These are phyloP conservation scores for Aphis craccivora DNA, from an alignment of 1,140 invertebrate genomes.

Conservation along the genomic window DNA sequence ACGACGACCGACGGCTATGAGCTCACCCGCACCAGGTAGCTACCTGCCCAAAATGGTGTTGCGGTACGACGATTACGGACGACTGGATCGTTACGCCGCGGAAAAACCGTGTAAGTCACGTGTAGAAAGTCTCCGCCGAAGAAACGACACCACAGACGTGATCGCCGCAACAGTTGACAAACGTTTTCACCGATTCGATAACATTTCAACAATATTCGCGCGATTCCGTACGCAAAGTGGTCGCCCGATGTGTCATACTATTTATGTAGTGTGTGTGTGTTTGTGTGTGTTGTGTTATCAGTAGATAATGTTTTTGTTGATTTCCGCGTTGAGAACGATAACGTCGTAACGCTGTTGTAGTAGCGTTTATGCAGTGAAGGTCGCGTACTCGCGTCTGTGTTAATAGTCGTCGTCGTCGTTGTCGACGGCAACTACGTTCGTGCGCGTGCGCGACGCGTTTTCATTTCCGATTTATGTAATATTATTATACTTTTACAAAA, in stretches of 20 bases:
- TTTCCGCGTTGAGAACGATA: conserved; percentile 21
- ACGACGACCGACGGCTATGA: not conserved
- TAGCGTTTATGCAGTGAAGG: not conserved
- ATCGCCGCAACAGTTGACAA: too few species aligned
- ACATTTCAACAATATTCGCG: not conserved
- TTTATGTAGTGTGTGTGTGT: not conserved
- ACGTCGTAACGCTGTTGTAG: not conserved
- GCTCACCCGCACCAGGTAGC: not conserved
- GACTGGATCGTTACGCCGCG: too few species aligned
- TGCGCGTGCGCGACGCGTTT: not conserved
- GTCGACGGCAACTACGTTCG: not conserved
- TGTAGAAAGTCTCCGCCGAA: not conserved
- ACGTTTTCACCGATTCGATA: not conserved
- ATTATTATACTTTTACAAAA: not conserved
- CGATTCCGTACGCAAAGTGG: not conserved
- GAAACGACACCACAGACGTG: too few species aligned
- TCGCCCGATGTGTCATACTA: not conserved
- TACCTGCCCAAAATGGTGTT: not conserved
- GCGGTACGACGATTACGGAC: not conserved
- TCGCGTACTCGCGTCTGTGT: not conserved
- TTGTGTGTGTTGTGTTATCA: not conserved
- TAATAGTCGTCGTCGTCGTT: not conserved
- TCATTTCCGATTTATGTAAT: not conserved
- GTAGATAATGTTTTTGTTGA: not conserved
- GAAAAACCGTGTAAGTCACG: not conserved